phyloP scores from a whole-genome alignment of 2,113 vertebrate genomes.

The Podarcis muralis region DNA sequence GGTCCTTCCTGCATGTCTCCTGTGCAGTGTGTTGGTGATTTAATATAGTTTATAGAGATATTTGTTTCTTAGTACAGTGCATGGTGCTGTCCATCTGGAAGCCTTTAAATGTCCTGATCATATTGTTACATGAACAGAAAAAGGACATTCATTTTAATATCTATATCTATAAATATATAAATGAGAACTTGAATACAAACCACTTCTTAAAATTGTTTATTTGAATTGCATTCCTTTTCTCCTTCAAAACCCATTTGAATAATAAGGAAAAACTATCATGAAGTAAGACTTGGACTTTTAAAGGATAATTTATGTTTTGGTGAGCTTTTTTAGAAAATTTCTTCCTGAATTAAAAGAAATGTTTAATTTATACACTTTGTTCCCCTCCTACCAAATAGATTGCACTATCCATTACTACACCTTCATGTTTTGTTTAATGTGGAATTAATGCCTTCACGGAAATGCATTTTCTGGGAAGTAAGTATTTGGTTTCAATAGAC shows the following conservation, averaged over 20 bases:
- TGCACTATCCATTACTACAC: conserved; percentile 81
- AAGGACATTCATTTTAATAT: conserved; percentile 62
- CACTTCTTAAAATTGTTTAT: conserved; percentile 68
- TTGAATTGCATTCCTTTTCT: conserved; percentile 63
- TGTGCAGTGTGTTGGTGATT: conserved; percentile 77
- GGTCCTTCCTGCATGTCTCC: conserved; percentile 88
- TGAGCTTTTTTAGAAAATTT: conserved; percentile 69
- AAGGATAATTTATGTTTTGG: conserved; percentile 78
- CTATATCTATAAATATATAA: conserved; percentile 59
- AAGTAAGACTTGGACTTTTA: conserved; percentile 63
- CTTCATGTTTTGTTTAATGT: conserved; percentile 78
- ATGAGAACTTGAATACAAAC: conserved; percentile 76
- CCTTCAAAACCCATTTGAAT: conserved; percentile 70
- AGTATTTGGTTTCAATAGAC: background rate
- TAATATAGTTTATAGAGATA: conserved; percentile 76
- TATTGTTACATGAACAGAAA: conserved; percentile 68
- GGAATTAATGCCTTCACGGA: conserved; percentile 56
- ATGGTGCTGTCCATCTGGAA: conserved; percentile 86
- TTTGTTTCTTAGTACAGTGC: conserved; percentile 85
- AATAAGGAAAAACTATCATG: conserved; percentile 61
- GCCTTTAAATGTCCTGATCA: conserved; percentile 76
- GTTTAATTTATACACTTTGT: conserved; percentile 77
- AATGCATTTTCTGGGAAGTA: background rate
- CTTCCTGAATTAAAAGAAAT: conserved; percentile 74
- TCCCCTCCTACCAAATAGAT: conserved; percentile 69